Evolutionary conservation across 2,888 invertebrate genomes (phyloP).

Genomic region (Druceiella hillmani): DNA sequence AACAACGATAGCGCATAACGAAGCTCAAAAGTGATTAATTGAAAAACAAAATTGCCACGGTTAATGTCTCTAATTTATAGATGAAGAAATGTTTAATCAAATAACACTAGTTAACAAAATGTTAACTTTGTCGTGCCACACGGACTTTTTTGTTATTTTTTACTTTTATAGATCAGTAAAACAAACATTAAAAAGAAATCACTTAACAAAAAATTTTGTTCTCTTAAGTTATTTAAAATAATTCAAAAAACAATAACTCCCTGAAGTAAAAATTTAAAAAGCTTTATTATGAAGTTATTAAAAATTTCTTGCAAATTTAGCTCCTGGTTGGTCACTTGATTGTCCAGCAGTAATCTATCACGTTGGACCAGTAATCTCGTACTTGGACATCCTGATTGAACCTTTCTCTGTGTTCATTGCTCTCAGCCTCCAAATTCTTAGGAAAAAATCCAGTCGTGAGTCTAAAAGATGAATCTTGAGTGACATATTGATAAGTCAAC

Average conservation of each 20-base stretch:
- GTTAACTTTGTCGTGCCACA: background rate
- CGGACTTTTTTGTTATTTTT: background rate
- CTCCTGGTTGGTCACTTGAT: background rate
- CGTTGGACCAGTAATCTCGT: too few species aligned
- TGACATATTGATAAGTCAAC: too few species aligned
- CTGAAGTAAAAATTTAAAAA: background rate
- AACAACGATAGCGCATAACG: too few species aligned
- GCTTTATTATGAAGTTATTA: background rate
- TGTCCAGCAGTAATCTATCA: slow-evolving; percentile 1
- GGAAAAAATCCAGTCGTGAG: background rate
- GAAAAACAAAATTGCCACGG: too few species aligned
- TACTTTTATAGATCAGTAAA: background rate
- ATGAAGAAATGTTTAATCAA: too few species aligned
- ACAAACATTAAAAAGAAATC: background rate
- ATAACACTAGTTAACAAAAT: too few species aligned
- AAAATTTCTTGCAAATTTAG: background rate
- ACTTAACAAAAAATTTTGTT: background rate
- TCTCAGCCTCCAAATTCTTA: background rate
- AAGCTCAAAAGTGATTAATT: too few species aligned
- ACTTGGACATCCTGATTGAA: background rate
- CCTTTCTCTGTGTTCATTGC: background rate
- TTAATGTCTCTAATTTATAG: too few species aligned
- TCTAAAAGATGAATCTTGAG: background rate
- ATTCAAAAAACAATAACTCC: background rate
- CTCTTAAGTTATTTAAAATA: background rate